phyloP scores from a whole-genome alignment of 1,140 invertebrate species.

The Pissodes strobi region DNA sequence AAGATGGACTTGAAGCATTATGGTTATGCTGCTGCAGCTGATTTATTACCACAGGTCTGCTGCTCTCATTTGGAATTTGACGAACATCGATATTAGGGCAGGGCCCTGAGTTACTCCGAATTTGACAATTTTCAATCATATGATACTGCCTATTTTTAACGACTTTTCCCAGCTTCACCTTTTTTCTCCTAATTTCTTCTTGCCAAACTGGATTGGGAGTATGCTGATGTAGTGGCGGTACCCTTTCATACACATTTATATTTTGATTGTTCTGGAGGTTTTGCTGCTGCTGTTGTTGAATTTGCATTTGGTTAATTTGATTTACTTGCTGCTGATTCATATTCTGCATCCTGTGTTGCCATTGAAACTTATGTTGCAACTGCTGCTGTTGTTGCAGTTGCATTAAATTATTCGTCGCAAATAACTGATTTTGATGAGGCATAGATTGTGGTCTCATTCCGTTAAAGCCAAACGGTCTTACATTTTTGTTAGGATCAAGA shows the following conservation, averaged over 20 bases:
- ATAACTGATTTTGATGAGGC: constrained; percentile 40
- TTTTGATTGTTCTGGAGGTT: constrained; percentile 39
- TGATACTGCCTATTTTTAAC: constrained; percentile 62
- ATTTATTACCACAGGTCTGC: constrained; percentile 54
- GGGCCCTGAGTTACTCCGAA: constrained; percentile 18
- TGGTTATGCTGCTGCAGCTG: constrained; percentile 49
- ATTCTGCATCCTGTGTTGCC: constrained; percentile 27
- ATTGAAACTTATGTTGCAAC: constrained; percentile 33
- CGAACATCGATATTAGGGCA: constrained; percentile 64
- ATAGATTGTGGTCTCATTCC: constrained; percentile 35
- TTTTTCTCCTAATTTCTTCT: constrained; percentile 68
- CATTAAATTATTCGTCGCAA: constrained; percentile 20
- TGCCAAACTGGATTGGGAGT: constrained; percentile 65
- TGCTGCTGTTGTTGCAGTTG: constrained; percentile 35
- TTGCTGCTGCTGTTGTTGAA: constrained; percentile 48
- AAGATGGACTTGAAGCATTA: constrained; percentile 64
- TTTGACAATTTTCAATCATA: constrained; percentile 43
- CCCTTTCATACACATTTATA: constrained; percentile 63
- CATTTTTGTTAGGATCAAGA: constrained; percentile 56
- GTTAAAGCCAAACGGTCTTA: constrained; percentile 53
- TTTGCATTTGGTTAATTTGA: constrained; percentile 25
- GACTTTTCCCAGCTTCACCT: constrained; percentile 62
- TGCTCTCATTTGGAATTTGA: constrained; percentile 54
- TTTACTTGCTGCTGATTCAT: constrained; percentile 27
- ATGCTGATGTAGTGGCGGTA: constrained; percentile 74